A percentile compares a stretch with the other conserved stretches of the same genome.
Conservation (phyloP, 2,888 invertebrate species). For the Eristalis pertinax region DNA sequence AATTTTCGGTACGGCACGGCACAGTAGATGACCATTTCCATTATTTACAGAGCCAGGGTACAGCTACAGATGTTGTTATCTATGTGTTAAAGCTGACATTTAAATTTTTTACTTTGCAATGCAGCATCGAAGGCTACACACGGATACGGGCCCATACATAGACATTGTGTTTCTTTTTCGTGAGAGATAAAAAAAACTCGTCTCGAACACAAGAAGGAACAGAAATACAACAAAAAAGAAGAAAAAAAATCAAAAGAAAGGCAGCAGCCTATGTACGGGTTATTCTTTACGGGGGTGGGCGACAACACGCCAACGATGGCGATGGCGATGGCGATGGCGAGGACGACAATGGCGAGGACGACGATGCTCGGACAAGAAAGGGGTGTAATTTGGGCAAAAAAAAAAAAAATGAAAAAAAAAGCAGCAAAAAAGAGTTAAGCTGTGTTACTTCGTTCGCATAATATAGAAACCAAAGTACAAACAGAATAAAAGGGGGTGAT, state of each 20-base stretch:
- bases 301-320: conserved; percentile 13
- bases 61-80: conserved; percentile 72
- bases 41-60: conserved; percentile 72
- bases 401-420: neutral
- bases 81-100: conserved; percentile 72
- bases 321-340: neutral
- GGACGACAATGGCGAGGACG: conserved; percentile 32
- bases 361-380: conserved; percentile 68
- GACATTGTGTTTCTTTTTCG: conserved; percentile 62
- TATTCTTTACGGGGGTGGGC: conserved; percentile 45
- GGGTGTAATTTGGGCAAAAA: conserved; percentile 66
- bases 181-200: conserved; percentile 43
- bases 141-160: conserved; percentile 59
- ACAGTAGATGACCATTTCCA: conserved; percentile 73
- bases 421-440: conserved; percentile 69
- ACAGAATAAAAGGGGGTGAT: conserved; percentile 70
- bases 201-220: neutral
- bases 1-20: conserved; percentile 70
- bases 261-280: conserved; percentile 67
- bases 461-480: conserved; percentile 72
- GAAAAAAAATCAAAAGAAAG: conserved; percentile 54
- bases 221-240: conserved; percentile 47
- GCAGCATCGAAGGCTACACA: conserved; percentile 67
- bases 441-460: conserved; percentile 72
- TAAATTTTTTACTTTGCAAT: conserved; percentile 72